phyloP scores from a whole-genome alignment of 1,140 invertebrate species.

The Coboldia fuscipes region DNA sequence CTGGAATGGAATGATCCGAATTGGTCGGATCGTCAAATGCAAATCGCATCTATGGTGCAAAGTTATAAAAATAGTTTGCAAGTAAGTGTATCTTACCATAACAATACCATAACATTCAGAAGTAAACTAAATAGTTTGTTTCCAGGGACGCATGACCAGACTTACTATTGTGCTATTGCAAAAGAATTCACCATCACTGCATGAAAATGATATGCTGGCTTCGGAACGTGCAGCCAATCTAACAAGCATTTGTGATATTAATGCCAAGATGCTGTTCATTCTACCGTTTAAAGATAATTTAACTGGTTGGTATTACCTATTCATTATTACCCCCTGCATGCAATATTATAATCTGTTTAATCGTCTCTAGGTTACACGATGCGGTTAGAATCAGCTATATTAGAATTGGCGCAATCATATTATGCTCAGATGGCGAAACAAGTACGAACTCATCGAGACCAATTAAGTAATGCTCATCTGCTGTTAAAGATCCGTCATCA shows the following conservation, averaged over 20 bases:
- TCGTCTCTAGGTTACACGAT: slow-evolving; percentile 24
- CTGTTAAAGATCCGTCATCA: slow-evolving; percentile 86
- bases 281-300: slow-evolving; percentile 77
- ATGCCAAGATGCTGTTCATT: slow-evolving; percentile 79
- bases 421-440: slow-evolving; percentile 75
- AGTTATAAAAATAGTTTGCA: slow-evolving; percentile 35
- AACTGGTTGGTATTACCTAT: slow-evolving; percentile 28
- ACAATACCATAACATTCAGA: neutral
- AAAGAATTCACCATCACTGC: slow-evolving; percentile 49
- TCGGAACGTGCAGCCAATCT: slow-evolving; percentile 73
- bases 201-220: slow-evolving; percentile 65
- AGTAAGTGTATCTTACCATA: slow-evolving; percentile 19
- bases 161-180: slow-evolving; percentile 80
- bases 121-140: slow-evolving; percentile 10
- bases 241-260: slow-evolving; percentile 77
- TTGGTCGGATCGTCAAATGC: slow-evolving; percentile 86
- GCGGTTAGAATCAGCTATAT: slow-evolving; percentile 79
- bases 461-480: slow-evolving; percentile 76
- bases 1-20: slow-evolving; percentile 88
- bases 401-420: slow-evolving; percentile 79
- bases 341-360: neutral
- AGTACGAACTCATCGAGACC: slow-evolving; percentile 73
- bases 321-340: neutral
- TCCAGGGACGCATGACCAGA: slow-evolving; percentile 65
- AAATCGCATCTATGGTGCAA: slow-evolving; percentile 79